phyloP scores from a whole-genome alignment of 2,888 invertebrate genomes.

The Hemaris fuciformis region DNA sequence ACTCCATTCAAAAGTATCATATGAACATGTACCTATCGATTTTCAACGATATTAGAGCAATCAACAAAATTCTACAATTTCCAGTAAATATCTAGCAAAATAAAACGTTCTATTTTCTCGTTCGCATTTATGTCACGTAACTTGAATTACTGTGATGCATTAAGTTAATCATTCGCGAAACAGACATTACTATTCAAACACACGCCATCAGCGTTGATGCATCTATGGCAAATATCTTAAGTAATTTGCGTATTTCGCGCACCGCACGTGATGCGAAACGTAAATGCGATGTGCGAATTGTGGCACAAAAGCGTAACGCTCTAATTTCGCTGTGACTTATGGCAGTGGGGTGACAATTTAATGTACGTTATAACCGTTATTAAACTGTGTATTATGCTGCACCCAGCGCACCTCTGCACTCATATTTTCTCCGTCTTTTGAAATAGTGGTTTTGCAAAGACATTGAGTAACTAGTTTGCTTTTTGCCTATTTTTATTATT shows the following conservation, averaged over 20 bases:
- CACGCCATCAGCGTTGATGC: not conserved
- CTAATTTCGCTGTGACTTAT: constrained; percentile 61
- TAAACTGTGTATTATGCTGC: constrained; percentile 51
- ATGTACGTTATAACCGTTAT: constrained; percentile 61
- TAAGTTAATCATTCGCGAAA: constrained; percentile 1
- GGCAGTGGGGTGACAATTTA: constrained; percentile 52
- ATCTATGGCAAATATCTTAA: constrained; percentile 10
- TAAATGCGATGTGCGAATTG: too few species aligned
- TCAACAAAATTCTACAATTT: too few species aligned
- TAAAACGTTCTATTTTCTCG: not conserved
- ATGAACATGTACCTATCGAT: too few species aligned
- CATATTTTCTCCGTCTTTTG: constrained; percentile 28
- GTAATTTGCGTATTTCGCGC: constrained; percentile 17
- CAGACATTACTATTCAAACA: constrained; percentile 2
- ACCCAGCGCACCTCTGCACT: constrained; percentile 23
- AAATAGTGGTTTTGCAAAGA: not conserved
- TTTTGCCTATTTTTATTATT: not conserved
- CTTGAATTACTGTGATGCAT: not conserved
- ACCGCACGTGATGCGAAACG: constrained; percentile 13
- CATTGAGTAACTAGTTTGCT: not conserved
- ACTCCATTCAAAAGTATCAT: too few species aligned
- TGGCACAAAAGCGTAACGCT: constrained; percentile 49
- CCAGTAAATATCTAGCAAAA: not conserved
- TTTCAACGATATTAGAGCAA: not conserved
- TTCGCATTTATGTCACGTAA: not conserved